Evolutionary conservation across 2,113 vertebrate genomes (phyloP).

Genomic region (Micromys minutus): DNA sequence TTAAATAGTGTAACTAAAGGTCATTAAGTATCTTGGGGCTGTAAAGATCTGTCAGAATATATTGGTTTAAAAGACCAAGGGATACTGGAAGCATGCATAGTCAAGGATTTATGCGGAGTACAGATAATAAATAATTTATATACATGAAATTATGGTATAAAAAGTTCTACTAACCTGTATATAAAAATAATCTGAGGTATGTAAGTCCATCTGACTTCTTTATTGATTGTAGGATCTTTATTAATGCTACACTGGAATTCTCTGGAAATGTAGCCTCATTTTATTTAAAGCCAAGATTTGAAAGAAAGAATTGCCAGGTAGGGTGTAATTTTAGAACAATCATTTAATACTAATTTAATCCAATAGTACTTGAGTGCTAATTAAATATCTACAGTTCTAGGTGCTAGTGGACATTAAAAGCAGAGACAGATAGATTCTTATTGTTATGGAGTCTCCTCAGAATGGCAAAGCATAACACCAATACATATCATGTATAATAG

Average conservation of each 20-base stretch:
- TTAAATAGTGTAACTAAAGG: not conserved
- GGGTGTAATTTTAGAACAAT: not conserved
- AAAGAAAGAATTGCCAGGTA: conserved; percentile 32
- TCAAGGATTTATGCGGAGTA: not conserved
- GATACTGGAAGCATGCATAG: not conserved
- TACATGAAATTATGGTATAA: not conserved
- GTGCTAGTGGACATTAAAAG: not conserved
- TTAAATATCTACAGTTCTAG: conserved; percentile 6
- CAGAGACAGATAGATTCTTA: not conserved
- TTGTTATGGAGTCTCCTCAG: not conserved
- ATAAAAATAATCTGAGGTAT: not conserved
- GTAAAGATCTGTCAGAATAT: not conserved
- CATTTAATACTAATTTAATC: conserved; percentile 8
- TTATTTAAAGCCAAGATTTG: conserved; percentile 13
- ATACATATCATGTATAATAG: not conserved
- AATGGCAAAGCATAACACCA: not conserved
- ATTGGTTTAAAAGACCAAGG: not conserved
- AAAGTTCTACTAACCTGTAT: not conserved
- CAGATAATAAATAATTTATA: conserved; percentile 20
- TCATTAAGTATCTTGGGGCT: not conserved
- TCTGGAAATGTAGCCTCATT: not conserved
- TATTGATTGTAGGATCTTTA: conserved; percentile 25
- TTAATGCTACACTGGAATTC: not conserved
- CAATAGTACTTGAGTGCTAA: not conserved
- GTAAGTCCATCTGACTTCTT: not conserved